These are phyloP conservation scores for Ophthalmolycus amberensis DNA, from an alignment of 2,113 vertebrate species.

Conservation along the genomic window DNA sequence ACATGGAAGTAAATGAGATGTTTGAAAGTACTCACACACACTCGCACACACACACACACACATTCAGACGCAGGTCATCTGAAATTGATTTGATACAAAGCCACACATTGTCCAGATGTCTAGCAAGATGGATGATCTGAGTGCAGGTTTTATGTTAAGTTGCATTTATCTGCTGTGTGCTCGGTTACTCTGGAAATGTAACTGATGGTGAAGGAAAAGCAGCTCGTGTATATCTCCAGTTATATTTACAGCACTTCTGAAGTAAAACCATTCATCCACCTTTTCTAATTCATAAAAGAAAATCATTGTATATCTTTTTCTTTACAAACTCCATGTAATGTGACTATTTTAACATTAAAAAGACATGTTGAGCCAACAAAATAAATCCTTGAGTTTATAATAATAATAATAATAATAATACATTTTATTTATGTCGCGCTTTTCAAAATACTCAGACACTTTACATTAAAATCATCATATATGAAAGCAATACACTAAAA, in stretches of 20 bases:
- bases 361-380: not conserved
- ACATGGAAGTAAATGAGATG: conserved; percentile 45
- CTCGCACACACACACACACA: conserved; percentile 2
- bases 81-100: conserved; percentile 43
- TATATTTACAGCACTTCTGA: too few species aligned
- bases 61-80: conserved; percentile 18
- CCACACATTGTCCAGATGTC: conserved; percentile 5
- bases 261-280: not conserved
- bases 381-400: not conserved
- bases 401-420: too few species aligned
- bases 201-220: not conserved
- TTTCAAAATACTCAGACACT: too few species aligned
- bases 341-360: not conserved
- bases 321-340: too few species aligned
- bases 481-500: too few species aligned
- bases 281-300: not conserved
- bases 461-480: too few species aligned
- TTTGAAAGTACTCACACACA: not conserved
- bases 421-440: too few species aligned
- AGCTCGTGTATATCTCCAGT: not conserved
- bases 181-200: not conserved
- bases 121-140: conserved; percentile 1
- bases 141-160: not conserved
- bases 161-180: not conserved
- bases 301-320: not conserved